A percentile compares a stretch with the other conserved stretches of the same genome.
These are phyloP conservation scores for Pseudochromis fuscus DNA, from an alignment of 2,797 vertebrate species.

Conservation along the genomic window DNA sequence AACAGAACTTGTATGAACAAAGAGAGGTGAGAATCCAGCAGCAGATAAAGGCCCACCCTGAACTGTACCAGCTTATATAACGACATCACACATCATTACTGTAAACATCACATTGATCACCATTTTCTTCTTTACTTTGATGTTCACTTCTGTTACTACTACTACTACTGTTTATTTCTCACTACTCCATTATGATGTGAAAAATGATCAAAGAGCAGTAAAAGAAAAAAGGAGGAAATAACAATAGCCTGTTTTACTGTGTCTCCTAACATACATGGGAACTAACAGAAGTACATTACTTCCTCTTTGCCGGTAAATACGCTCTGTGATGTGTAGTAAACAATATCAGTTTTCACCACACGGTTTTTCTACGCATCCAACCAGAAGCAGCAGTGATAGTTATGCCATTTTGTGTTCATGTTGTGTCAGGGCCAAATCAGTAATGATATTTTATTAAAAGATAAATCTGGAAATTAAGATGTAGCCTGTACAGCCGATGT, in stretches of 20 bases:
- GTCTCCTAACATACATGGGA: slow-evolving; percentile 6
- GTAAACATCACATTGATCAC: neutral
- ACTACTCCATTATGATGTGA: neutral
- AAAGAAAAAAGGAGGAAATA: slow-evolving; percentile 42
- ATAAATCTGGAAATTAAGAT: neutral
- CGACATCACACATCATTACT: too few species aligned
- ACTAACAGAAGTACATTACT: slow-evolving; percentile 28
- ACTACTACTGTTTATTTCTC: too few species aligned
- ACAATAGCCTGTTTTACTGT: neutral
- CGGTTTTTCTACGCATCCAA: neutral
- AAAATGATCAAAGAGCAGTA: neutral
- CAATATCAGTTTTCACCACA: too few species aligned
- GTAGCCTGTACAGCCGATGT: neutral
- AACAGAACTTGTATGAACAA: slow-evolving; percentile 42
- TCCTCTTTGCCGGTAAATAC: slow-evolving; percentile 31
- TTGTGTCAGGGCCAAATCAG: neutral
- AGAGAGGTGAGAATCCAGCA: too few species aligned
- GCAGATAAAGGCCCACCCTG: too few species aligned
- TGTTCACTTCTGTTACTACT: slow-evolving; percentile 14
- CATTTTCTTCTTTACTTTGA: neutral
- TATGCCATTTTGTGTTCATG: neutral
- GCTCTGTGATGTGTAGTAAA: neutral
- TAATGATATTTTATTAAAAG: neutral
- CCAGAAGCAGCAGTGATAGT: neutral
- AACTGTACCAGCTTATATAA: too few species aligned